phyloP scores from a whole-genome alignment of 2,888 invertebrate genomes.

The Lacanobia oleracea region DNA sequence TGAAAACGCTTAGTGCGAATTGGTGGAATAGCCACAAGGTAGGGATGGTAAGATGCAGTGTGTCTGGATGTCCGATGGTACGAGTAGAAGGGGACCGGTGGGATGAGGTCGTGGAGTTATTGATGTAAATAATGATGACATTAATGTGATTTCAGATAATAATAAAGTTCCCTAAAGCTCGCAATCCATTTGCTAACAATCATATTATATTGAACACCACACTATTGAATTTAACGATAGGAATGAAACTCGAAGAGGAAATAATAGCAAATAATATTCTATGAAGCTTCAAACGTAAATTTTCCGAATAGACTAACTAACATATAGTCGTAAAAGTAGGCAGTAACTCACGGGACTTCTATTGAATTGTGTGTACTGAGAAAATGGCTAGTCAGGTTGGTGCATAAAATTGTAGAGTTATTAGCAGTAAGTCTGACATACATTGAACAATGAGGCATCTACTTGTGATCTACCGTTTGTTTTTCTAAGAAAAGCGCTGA shows the following conservation, averaged over 20 bases:
- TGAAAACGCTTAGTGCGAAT: no score
- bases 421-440: constrained; percentile 33
- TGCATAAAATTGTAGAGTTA: constrained; percentile 46
- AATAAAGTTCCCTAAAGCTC: background rate
- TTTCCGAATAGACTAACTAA: constrained; percentile 22
- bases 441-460: constrained; percentile 33
- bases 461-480: constrained; percentile 32
- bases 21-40: no score
- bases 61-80: no score
- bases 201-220: constrained; percentile 7
- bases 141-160: background rate
- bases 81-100: no score
- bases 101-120: no score
- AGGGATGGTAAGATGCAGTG: no score
- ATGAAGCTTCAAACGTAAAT: constrained; percentile 26
- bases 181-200: background rate
- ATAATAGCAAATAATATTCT: constrained; percentile 25
- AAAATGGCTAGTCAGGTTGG: constrained; percentile 36
- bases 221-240: constrained; percentile 13
- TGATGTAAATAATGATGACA: background rate
- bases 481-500: constrained; percentile 35
- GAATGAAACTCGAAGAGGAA: constrained; percentile 12
- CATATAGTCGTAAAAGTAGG: constrained; percentile 42
- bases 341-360: constrained; percentile 35
- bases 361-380: constrained; percentile 45